A percentile compares a stretch with the other conserved stretches of the same genome.
Evolutionary conservation across 2,113 vertebrate genomes (phyloP).

Genomic region (Cavia aperea): DNA sequence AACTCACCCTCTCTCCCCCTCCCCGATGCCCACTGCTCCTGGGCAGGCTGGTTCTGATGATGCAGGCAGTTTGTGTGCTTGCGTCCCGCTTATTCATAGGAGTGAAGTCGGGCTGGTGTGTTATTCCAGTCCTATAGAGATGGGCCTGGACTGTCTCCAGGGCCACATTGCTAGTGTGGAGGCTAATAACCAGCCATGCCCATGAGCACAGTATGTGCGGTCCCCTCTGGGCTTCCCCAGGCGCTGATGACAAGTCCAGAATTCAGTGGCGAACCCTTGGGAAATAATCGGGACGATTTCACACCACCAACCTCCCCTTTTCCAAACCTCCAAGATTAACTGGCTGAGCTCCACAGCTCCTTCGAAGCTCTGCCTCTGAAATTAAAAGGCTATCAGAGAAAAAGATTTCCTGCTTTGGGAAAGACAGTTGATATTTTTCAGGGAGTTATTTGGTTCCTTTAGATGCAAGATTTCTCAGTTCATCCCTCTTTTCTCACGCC

Average conservation of each 20-base stretch:
- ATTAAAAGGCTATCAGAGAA: not conserved
- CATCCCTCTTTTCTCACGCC: too few species aligned
- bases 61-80: fast-evolving
- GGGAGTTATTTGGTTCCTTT: not conserved
- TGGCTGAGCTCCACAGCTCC: fast-evolving
- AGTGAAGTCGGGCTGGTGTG: not conserved
- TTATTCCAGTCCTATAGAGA: slow-evolving; percentile 27
- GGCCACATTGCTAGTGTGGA: not conserved
- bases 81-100: not conserved
- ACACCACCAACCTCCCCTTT: not conserved
- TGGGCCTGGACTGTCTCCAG: not conserved
- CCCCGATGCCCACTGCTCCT: not conserved
- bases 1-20: not conserved
- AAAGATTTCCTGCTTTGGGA: not conserved
- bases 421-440: not conserved
- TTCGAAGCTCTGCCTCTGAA: not conserved
- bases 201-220: fast-evolving
- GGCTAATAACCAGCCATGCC: not conserved
- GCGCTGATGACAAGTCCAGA: fast-evolving
- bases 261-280: not conserved
- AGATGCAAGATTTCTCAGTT: not conserved
- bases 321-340: not conserved
- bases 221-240: not conserved
- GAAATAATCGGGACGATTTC: not conserved
- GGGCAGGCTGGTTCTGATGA: not conserved